These are phyloP conservation scores for Cheilosia variabilis DNA, from an alignment of 2,888 invertebrate species.

Conservation along the genomic window DNA sequence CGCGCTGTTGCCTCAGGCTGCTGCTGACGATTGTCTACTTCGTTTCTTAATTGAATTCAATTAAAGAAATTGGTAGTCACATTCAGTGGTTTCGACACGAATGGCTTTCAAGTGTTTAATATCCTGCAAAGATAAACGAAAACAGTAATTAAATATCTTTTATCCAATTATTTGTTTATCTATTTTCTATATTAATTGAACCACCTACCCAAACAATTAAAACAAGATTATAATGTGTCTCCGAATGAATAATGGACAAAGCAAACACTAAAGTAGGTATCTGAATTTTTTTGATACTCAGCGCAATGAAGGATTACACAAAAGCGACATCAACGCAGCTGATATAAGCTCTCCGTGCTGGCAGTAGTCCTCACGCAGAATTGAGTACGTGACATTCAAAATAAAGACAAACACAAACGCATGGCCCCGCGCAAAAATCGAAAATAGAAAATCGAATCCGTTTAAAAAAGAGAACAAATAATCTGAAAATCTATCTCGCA, in stretches of 20 bases:
- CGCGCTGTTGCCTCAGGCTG: constrained; percentile 2
- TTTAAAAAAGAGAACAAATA: background rate
- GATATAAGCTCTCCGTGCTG: constrained; percentile 2
- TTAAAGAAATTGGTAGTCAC: constrained; percentile 50
- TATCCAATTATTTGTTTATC: constrained; percentile 29
- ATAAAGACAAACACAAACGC: background rate
- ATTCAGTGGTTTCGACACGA: constrained; percentile 51
- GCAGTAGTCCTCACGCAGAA: background rate
- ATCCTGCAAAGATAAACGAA: constrained; percentile 55
- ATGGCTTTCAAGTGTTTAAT: constrained; percentile 28
- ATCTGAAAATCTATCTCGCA: too few relatives aligned
- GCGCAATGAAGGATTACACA: constrained; percentile 32
- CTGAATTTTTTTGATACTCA: background rate
- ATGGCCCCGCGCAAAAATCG: constrained; percentile 13
- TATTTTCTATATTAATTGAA: constrained; percentile 24
- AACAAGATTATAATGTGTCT: constrained; percentile 21
- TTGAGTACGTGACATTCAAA: constrained; percentile 19
- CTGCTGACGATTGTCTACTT: constrained; percentile 22
- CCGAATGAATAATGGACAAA: background rate
- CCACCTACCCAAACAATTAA: constrained; percentile 41
- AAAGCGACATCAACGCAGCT: constrained; percentile 1
- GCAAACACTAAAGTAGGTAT: background rate
- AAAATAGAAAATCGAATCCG: background rate
- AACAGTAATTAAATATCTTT: constrained; percentile 5
- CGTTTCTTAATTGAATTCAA: constrained; percentile 62